Percentiles rank a stretch among this genome's conserved stretches.
These are phyloP conservation scores for Pantelozetes paolii DNA, from an alignment of 2,888 invertebrate genomes.

Conservation along the genomic window DNA sequence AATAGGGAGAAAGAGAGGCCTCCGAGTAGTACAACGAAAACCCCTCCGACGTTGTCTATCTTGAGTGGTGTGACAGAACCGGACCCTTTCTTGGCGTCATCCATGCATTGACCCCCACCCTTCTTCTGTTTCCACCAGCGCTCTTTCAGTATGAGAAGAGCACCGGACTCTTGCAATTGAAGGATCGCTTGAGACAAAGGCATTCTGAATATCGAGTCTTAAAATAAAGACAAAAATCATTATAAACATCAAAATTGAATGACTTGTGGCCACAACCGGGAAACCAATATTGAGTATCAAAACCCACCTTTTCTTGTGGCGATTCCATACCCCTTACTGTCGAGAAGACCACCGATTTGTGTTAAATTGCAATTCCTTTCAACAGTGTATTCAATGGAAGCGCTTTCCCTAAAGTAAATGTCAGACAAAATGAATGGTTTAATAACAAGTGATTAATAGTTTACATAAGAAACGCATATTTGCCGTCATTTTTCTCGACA, in stretches of 20 bases:
- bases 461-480: conserved; percentile 57
- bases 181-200: conserved; percentile 74
- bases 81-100: conserved; percentile 47
- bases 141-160: conserved; percentile 55
- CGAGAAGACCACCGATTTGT: conserved; percentile 57
- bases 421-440: background rate
- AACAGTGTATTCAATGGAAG: conserved; percentile 56
- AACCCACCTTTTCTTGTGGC: conserved; percentile 47
- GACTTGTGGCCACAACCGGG: too few species aligned
- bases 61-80: conserved; percentile 48
- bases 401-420: conserved; percentile 50
- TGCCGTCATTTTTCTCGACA: conserved; percentile 53
- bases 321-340: conserved; percentile 58
- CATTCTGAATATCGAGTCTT: conserved; percentile 87
- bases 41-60: conserved; percentile 51
- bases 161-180: conserved; percentile 56
- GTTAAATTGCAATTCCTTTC: conserved; percentile 56
- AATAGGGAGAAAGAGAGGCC: conserved; percentile 47
- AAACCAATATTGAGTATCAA: background rate
- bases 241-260: too few species aligned
- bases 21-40: conserved; percentile 50
- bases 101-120: conserved; percentile 50
- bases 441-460: background rate
- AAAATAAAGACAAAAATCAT: too few species aligned
- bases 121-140: conserved; percentile 56